These are phyloP conservation scores for Platalea minor DNA, from an alignment of 2,797 vertebrate species.

Conservation along the genomic window DNA sequence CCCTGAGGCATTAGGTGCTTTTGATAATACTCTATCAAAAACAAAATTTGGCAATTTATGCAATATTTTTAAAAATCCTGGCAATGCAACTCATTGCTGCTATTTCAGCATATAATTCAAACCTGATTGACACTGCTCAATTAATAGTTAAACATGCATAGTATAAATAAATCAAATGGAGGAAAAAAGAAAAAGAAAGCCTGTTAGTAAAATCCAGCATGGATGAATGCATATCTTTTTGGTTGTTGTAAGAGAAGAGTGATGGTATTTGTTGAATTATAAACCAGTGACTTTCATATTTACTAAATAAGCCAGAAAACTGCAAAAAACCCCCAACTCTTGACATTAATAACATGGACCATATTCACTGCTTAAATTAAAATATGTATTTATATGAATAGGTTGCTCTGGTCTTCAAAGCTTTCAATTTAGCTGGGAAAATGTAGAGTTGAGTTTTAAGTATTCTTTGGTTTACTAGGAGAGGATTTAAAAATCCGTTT, in stretches of 20 bases:
- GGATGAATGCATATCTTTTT: not conserved
- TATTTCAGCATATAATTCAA: not conserved
- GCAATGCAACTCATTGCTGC: not conserved
- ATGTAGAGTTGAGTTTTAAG: not conserved
- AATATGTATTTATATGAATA: not conserved
- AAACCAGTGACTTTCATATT: not conserved
- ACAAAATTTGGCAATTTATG: not conserved
- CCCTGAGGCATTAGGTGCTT: not conserved
- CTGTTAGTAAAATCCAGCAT: not conserved
- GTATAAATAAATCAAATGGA: not conserved
- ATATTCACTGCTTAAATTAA: not conserved
- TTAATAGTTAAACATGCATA: not conserved
- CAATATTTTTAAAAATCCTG: not conserved
- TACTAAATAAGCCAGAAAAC: not conserved
- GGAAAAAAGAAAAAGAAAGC: not conserved
- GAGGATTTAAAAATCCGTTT: not conserved
- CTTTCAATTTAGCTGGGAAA: not conserved
- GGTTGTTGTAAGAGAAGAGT: not conserved
- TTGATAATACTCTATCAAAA: not conserved
- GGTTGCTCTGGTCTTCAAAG: not conserved
- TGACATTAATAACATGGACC: not conserved
- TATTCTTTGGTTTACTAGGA: not conserved
- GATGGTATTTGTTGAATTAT: not conserved
- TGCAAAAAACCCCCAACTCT: fast-evolving
- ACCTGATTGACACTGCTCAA: not conserved